Evolutionary conservation across 2,797 vertebrate species (phyloP), one percentile per base, ranked within the genome.

Genomic region (Gymnocypris eckloni): DNA sequence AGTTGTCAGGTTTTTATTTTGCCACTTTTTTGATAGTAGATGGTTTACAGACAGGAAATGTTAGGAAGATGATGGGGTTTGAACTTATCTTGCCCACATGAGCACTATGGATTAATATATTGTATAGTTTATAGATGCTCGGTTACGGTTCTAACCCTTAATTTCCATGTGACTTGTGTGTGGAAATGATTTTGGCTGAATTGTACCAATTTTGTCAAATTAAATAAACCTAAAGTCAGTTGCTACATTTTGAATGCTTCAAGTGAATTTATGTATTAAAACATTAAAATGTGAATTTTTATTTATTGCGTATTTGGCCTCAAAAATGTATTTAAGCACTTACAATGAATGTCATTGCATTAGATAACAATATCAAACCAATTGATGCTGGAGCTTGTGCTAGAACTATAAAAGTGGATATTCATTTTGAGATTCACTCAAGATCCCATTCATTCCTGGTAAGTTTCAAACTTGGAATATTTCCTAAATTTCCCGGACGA

Each of bases 11-110:
- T 1, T 39, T 61, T 59, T 33, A 33, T 83, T 75, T 75, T 25
- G 18, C 6, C 15, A 52, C 13, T 66, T 52, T 50, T 69, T 67
- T 67, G 22, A 67, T 77, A 75, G 43, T 11, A 83, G 61, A 77
- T 64, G 8, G 20, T n/a, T 37, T 6, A 37, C 6, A 77, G 70
- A 73, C 18, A 9, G 28, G 13, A 50, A 64, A 79, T 64, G 3
- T 64, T 45, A 15, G 9, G n/a, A 59, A 64, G n/a, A 79, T 41
- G 18, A 76, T 61, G 59, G 10, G 33, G 33, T 43, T 79, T 25
- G 22, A 43, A 25, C 13, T 79, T 61, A 22, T 78, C 22, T 61
- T 61, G 76, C 13, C 37, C 1, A 2, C 39, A 45, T 64, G 77
- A 64, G 8, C 56, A 61, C 6, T 37, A 61, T 61, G 15, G 22